Evolutionary conservation across 1,140 invertebrate genomes (phyloP), one percentile per base, ranked within the genome.

Genomic region (Drosophila saltans): DNA sequence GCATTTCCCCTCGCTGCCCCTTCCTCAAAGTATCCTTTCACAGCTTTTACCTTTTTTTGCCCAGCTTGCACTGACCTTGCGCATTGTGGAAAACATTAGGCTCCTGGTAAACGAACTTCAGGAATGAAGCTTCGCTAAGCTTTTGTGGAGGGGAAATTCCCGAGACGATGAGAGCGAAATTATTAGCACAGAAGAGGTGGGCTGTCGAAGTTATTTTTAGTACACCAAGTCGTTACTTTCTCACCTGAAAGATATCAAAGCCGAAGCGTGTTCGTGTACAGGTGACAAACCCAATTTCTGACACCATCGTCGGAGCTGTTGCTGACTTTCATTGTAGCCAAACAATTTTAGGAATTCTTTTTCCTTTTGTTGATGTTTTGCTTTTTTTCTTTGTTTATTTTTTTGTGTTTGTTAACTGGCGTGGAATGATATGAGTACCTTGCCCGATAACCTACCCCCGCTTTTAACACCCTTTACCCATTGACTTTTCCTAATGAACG

Each of bases 51-150:
- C 76, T 81, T 78, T 88, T 52, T 52, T 48, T 7, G 16, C 8
- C 72, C 83, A 88, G 77, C 83, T 83, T 88, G 84, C 80, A 89
- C 84, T 89, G 84, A 89, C 84, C 84, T 89, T 89, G 84, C 84
- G 84, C 84, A 89, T 70, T 84, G 62, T 75, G 78, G 68, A 58
- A 69, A 52, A 73, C 78, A 80, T 90, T 88, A 56, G 63, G 55
- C 65, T 76, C 83, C 84, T 68, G 84, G 65, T 66, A 60, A 21
- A 16, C 52, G 52, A 88, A 89, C 85, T 88, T 89, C 84, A 69
- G 84, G 85, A 88, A 88, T 62, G 36, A 73, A 88, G 84, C 84
- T 88, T 89, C 30, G 24, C 36, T n/a, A 74, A 86, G 79, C 84
- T 89, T 75, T 78, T 36, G 6, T 2, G 16, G 43, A 65, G 83